Conservation (phyloP, 2,888 invertebrate genomes). For the Chorisops tibialis region DNA sequence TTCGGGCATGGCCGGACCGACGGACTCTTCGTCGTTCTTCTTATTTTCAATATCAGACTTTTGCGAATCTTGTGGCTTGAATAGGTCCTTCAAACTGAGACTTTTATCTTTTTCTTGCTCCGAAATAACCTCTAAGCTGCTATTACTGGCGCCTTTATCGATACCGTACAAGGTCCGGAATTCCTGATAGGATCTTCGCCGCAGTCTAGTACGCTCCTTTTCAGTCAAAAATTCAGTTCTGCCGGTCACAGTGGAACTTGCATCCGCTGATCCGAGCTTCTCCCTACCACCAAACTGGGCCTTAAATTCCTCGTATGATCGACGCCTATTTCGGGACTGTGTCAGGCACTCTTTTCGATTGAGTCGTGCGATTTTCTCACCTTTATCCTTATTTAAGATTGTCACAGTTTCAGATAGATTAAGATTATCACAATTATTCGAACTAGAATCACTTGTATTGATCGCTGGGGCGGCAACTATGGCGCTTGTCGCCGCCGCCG, state of each 20-base stretch:
- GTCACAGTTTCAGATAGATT: not conserved
- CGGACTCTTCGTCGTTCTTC: not conserved
- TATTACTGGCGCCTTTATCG: slow-evolving; percentile 31
- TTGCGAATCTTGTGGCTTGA: not conserved
- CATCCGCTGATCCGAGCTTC: not conserved
- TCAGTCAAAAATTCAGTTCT: slow-evolving; percentile 16
- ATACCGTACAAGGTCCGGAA: slow-evolving; percentile 35
- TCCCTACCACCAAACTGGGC: slow-evolving; percentile 42
- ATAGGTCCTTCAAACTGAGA: slow-evolving; percentile 2
- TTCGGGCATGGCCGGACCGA: slow-evolving; percentile 34
- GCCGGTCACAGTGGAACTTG: not conserved
- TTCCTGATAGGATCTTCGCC: slow-evolving; percentile 42
- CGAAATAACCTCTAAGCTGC: slow-evolving; percentile 45
- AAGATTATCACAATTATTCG: slow-evolving; percentile 15
- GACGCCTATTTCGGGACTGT: slow-evolving; percentile 51
- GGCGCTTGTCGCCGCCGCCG: not conserved
- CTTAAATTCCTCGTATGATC: slow-evolving; percentile 53
- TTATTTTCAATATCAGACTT: slow-evolving; percentile 43
- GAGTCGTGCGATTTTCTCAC: slow-evolving; percentile 46
- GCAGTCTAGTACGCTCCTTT: slow-evolving; percentile 26
- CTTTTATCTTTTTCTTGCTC: slow-evolving; percentile 41
- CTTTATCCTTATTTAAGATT: slow-evolving; percentile 29
- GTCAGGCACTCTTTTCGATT: slow-evolving; percentile 51
- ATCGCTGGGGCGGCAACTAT: not conserved
- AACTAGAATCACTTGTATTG: slow-evolving; percentile 19